Conservation (phyloP, 1,140 invertebrate species). For the Solenopsis invicta region DNA sequence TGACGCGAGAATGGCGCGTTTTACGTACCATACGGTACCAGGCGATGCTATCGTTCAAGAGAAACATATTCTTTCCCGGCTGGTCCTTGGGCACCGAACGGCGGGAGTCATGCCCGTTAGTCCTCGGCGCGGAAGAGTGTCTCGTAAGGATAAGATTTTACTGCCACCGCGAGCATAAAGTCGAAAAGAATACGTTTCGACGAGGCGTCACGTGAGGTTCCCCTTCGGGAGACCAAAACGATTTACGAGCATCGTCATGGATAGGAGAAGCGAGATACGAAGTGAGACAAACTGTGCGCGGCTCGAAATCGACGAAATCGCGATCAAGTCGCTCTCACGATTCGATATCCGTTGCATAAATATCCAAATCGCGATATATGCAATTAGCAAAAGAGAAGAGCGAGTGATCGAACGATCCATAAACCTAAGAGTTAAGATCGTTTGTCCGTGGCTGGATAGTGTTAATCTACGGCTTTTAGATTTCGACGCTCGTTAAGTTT, state of each 20-base stretch:
- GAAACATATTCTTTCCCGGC: slow-evolving; percentile 40
- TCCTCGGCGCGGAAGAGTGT: slow-evolving; percentile 51
- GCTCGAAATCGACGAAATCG: slow-evolving; percentile 13
- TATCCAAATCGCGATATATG: not conserved
- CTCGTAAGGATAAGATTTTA: slow-evolving; percentile 74
- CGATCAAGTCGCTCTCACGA: not conserved
- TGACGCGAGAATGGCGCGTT: slow-evolving; percentile 54
- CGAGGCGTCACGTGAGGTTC: slow-evolving; percentile 70
- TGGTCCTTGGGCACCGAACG: slow-evolving; percentile 42
- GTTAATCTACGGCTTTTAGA: slow-evolving; percentile 64
- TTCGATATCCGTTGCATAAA: slow-evolving; percentile 9
- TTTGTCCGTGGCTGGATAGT: slow-evolving; percentile 34
- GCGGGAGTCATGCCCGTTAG: slow-evolving; percentile 57
- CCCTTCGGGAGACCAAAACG: slow-evolving; percentile 61
- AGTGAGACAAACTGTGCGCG: slow-evolving; percentile 12
- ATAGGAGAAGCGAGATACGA: not conserved
- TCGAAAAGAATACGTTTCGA: slow-evolving; percentile 72
- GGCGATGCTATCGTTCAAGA: slow-evolving; percentile 45
- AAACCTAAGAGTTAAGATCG: not conserved
- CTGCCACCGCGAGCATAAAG: slow-evolving; percentile 70
- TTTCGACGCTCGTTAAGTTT: slow-evolving; percentile 72
- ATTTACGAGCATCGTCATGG: slow-evolving; percentile 68
- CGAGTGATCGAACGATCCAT: not conserved
- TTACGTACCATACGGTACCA: slow-evolving; percentile 53
- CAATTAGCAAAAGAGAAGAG: not conserved